Percentiles rank a stretch among this genome's conserved stretches.
Evolutionary conservation across 1,140 invertebrate species (phyloP).

Genomic region (Pemphigus obesinymphae): DNA sequence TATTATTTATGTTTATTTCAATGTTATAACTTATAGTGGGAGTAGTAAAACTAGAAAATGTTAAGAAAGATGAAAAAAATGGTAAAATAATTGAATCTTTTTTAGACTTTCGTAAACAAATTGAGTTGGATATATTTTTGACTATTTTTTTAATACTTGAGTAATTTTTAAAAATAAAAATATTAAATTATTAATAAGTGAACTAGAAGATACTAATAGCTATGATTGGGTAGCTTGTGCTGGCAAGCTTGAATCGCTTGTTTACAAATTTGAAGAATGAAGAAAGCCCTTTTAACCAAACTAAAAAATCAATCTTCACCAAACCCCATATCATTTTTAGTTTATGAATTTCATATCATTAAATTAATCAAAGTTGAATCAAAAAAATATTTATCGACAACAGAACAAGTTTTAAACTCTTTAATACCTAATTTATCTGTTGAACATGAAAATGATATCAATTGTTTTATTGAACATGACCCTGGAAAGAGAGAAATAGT

Average conservation of each 20-base stretch:
- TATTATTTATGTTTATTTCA: no score
- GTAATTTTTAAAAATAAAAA: no score
- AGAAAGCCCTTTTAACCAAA: not conserved
- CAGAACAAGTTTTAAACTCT: not conserved
- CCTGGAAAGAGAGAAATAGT: not conserved
- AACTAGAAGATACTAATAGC: not conserved
- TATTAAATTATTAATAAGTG: no score
- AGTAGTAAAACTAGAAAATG: not conserved
- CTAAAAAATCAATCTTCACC: not conserved
- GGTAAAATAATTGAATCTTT: not conserved
- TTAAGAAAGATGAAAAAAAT: not conserved
- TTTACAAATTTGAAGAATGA: not conserved
- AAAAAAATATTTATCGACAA: not conserved
- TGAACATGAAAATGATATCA: not conserved
- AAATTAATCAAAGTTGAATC: not conserved
- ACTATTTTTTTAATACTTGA: not conserved
- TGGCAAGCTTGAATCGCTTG: not conserved
- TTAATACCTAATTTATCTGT: not conserved
- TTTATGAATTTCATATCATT: not conserved
- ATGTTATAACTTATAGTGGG: no score
- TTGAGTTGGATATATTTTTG: not conserved
- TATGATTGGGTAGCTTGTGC: not conserved
- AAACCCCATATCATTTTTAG: conserved; percentile 4
- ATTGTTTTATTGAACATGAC: conserved; percentile 12
- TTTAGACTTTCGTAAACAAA: not conserved